Evolutionary conservation across 92 coral and sea anemone species (phyloP), one percentile per base, ranked within the genome.

Genomic region (Ricordea florida): DNA sequence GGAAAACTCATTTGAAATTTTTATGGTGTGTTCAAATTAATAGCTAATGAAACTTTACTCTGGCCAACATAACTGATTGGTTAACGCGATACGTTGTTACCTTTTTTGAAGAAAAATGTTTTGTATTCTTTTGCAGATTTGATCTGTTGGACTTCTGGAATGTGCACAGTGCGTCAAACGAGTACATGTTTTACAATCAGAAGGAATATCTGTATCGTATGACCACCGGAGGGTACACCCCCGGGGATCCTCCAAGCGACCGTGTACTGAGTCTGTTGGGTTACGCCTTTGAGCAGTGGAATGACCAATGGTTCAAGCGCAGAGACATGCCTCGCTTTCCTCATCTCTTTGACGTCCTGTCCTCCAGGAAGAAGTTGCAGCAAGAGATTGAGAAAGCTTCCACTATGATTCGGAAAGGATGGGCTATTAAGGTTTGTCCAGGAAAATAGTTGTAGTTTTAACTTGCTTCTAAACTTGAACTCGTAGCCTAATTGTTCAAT

Each of bases 121-220:
- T 21, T 24, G 16, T 5, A 3, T 44, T 20, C 17, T 14, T 15
- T 52, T 52, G 40, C 30, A 87, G 90, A 59, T 85, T 89, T 58
- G 91, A 89, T 0, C 16, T 89, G 15, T 25, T 79, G 10, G 91
- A 85, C 32, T 74, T 74, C 25, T 89, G 94, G 94, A 80, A 89
- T 36, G 30, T 79, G 15, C 30, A 67, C 23, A 89, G 87, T 20
- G 73, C 94, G 0, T 55, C 53, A 13, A 88, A 85, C 45, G 85
- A 82, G 2, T 89, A 89, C 79, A 9, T 89, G 79, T 89, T 89
- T 43, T 89, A 89, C 85, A 89, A 89, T 57, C 91, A 89, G 58
- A 89, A 69, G 66, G 94, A 89, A 34, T 89, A 85, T 70, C 85
- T 89, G 9, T 31, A 89, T 24, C 94, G 94, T 26, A 89, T 89